Evolutionary conservation across 2,797 vertebrate genomes (phyloP).

Genomic region (Chelmon rostratus): DNA sequence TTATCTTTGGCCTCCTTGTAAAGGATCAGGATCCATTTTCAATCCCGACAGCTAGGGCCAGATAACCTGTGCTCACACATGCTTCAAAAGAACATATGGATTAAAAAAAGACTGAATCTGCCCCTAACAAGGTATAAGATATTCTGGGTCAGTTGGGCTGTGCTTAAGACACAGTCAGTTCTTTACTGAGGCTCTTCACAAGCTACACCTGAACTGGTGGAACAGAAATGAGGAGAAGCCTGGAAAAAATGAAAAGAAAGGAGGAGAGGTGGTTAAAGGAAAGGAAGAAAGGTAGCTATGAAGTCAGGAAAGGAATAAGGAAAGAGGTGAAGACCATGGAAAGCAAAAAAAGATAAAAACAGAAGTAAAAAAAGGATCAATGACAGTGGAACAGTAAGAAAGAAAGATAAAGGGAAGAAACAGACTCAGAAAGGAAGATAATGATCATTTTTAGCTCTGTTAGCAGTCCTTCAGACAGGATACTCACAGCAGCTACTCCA

Average conservation of each 20-base stretch:
- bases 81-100: background rate
- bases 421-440: background rate
- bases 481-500: background rate
- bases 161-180: background rate
- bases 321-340: background rate
- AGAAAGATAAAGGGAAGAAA: background rate
- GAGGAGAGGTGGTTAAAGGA: no score
- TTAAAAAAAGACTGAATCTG: background rate
- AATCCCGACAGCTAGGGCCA: background rate
- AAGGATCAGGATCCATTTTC: slow-evolving; percentile 13
- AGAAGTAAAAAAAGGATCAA: background rate
- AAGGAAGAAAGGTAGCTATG: background rate
- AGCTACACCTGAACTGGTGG: background rate
- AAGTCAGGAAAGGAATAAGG: no score
- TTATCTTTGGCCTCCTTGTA: background rate
- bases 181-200: background rate
- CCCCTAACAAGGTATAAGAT: background rate
- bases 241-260: background rate
- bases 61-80: background rate
- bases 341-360: background rate
- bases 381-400: background rate
- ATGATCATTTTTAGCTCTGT: background rate
- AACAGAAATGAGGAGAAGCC: background rate
- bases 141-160: background rate
- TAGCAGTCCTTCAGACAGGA: background rate